These are phyloP conservation scores for Mythimna ferrago DNA, from an alignment of 2,888 invertebrate genomes.

Conservation along the genomic window DNA sequence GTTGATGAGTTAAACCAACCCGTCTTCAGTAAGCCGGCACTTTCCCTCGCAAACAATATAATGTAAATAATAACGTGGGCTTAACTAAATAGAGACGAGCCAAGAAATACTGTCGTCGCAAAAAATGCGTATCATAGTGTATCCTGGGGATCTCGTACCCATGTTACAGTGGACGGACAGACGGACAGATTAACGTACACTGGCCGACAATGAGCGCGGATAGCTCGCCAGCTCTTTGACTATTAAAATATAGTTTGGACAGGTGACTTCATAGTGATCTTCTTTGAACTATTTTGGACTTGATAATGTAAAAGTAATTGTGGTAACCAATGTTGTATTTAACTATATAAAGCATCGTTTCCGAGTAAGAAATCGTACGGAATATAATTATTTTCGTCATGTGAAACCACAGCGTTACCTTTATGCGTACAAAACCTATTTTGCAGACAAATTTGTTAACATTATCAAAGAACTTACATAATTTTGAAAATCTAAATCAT, in stretches of 20 bases:
- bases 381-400: background rate
- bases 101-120: constrained; percentile 60
- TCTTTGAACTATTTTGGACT: constrained; percentile 42
- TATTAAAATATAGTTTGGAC: constrained; percentile 55
- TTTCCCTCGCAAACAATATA: constrained; percentile 34
- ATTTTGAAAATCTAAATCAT: background rate
- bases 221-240: constrained; percentile 55
- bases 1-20: constrained; percentile 51
- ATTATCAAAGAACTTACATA: background rate
- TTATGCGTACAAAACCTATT: background rate
- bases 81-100: constrained; percentile 57
- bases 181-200: constrained; percentile 79
- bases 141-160: constrained; percentile 65
- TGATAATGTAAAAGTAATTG: background rate
- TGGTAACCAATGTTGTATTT: background rate
- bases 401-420: background rate
- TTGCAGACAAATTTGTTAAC: background rate
- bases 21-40: constrained; percentile 32
- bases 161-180: constrained; percentile 71
- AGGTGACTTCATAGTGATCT: constrained; percentile 36
- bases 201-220: constrained; percentile 68
- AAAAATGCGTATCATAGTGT: constrained; percentile 66
- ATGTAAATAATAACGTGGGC: constrained; percentile 58
- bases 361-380: background rate
- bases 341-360: background rate